A percentile compares a stretch with the other conserved stretches of the same genome.
These are phyloP conservation scores for Phaetusa simplex DNA, from an alignment of 2,113 vertebrate species.

Conservation along the genomic window DNA sequence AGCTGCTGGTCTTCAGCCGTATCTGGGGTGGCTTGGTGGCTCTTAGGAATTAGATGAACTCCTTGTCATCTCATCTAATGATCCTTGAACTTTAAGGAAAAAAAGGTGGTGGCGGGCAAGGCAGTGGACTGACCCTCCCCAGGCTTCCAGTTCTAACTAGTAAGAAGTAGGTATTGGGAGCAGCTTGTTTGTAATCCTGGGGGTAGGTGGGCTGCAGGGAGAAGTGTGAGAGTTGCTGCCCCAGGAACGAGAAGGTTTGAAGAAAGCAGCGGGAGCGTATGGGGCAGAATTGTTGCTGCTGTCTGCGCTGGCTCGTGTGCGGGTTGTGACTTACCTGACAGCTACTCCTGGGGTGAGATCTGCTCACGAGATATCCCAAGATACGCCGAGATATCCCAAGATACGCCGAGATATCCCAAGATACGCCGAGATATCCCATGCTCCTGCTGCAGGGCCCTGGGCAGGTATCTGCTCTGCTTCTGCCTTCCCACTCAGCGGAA, in stretches of 20 bases:
- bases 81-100: neutral
- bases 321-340: neutral
- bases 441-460: neutral
- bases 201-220: neutral
- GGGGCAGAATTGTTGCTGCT: neutral
- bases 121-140: neutral
- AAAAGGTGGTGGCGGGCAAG: neutral
- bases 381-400: neutral
- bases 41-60: fast-evolving
- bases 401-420: neutral
- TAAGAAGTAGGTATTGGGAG: neutral
- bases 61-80: neutral
- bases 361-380: neutral
- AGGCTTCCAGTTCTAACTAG: neutral
- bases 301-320: fast-evolving
- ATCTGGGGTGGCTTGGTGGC: neutral
- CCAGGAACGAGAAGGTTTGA: neutral
- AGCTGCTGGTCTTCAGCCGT: neutral
- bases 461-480: neutral
- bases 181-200: neutral
- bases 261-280: neutral
- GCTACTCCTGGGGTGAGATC: neutral
- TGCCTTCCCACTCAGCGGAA: neutral
- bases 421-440: neutral
- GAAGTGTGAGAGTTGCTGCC: fast-evolving